These are phyloP conservation scores for Epistrophella euchroma DNA, from an alignment of 2,888 invertebrate species.

Conservation along the genomic window DNA sequence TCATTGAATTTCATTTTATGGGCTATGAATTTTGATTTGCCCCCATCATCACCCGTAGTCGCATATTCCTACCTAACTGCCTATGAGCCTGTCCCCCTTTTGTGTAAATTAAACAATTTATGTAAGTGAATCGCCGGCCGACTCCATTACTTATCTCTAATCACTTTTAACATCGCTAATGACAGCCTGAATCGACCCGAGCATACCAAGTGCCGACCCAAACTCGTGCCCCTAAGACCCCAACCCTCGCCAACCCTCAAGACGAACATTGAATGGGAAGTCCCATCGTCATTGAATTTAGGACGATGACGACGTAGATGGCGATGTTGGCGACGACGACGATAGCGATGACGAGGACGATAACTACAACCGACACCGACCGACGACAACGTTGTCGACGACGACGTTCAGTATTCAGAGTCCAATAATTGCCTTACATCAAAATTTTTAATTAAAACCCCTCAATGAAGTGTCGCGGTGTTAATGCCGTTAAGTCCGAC, in stretches of 20 bases:
- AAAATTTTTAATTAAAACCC: constrained; percentile 75
- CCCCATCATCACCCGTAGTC: neutral
- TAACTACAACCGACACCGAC: constrained; percentile 6
- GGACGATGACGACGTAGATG: neutral
- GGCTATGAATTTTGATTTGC: constrained; percentile 71
- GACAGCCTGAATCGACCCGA: constrained; percentile 55
- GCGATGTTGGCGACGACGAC: neutral
- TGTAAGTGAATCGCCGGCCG: constrained; percentile 57
- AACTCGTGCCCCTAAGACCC: neutral
- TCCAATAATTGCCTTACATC: constrained; percentile 75
- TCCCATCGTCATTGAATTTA: constrained; percentile 50
- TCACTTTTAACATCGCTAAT: constrained; percentile 74
- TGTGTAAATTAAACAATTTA: constrained; percentile 65
- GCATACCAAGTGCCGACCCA: constrained; percentile 36
- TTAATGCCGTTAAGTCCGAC: constrained; percentile 75
- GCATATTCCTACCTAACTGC: neutral
- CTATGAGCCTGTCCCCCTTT: neutral
- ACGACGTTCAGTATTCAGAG: constrained; percentile 39
- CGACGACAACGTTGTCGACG: neutral
- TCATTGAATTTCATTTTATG: constrained; percentile 63
- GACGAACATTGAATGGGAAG: constrained; percentile 35
- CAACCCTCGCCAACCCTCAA: constrained; percentile 10
- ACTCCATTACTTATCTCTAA: constrained; percentile 74
- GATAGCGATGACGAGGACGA: neutral
- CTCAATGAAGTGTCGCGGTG: constrained; percentile 76